Conservation (phyloP, 2,888 invertebrate species). For the Conistra vaccinii region DNA sequence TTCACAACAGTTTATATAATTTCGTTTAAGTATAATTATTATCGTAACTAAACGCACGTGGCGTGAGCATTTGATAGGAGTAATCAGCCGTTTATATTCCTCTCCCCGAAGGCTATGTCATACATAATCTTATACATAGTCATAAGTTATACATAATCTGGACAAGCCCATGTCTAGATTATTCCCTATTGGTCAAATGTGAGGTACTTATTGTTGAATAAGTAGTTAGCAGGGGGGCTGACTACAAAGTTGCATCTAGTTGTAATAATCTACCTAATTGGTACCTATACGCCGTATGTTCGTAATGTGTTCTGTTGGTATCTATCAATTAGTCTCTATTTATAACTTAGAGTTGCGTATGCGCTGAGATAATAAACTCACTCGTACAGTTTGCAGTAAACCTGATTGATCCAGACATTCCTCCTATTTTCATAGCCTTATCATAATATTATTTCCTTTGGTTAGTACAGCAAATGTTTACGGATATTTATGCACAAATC, state of each 20-base stretch:
- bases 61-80: not conserved
- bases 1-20: constrained; percentile 44
- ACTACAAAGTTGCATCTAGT: not conserved
- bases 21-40: constrained; percentile 2
- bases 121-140: no score
- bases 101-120: not conserved
- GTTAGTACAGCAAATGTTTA: constrained; percentile 19
- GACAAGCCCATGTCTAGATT: not conserved
- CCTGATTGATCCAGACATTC: constrained; percentile 31
- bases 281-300: not conserved
- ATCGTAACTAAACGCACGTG: constrained; percentile 24
- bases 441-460: constrained; percentile 16
- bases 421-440: constrained; percentile 28
- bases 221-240: not conserved
- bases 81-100: constrained; percentile 12
- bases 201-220: not conserved
- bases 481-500: not conserved
- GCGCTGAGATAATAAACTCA: constrained; percentile 20
- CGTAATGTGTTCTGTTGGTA: not conserved
- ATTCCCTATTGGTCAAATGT: not conserved
- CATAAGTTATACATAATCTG: not conserved
- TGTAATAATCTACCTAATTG: not conserved
- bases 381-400: constrained; percentile 3
- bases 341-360: constrained; percentile 30
- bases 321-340: constrained; percentile 32